Conservation (phyloP, 2,888 invertebrate genomes). For the Tribolium freemani region DNA sequence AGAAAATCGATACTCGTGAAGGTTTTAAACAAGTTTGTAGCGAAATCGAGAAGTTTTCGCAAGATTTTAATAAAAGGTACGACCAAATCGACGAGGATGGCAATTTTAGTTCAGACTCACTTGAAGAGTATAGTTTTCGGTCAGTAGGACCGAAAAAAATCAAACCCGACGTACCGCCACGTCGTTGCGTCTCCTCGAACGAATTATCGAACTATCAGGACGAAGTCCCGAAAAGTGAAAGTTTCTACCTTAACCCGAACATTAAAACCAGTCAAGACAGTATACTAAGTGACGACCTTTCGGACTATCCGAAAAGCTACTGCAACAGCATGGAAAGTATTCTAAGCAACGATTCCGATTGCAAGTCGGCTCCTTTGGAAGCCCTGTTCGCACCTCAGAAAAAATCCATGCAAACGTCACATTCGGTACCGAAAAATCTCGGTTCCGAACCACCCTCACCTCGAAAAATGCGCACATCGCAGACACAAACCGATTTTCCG, state of each 20-base stretch:
- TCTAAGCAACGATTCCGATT: constrained; percentile 83
- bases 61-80: constrained; percentile 62
- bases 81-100: constrained; percentile 72
- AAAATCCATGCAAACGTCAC: constrained; percentile 54
- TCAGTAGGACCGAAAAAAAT: constrained; percentile 48
- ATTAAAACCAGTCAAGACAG: constrained; percentile 81
- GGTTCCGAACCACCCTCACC: constrained; percentile 40
- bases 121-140: constrained; percentile 78
- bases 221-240: constrained; percentile 75
- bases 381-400: constrained; percentile 75
- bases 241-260: constrained; percentile 83
- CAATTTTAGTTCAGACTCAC: constrained; percentile 84
- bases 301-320: constrained; percentile 70
- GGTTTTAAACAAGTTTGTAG: constrained; percentile 64
- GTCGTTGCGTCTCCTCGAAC: constrained; percentile 83
- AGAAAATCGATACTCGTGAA: constrained; percentile 66
- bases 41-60: constrained; percentile 66
- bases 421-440: constrained; percentile 56
- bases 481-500: constrained; percentile 66
- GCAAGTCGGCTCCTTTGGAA: constrained; percentile 84
- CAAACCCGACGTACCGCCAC: constrained; percentile 67
- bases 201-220: constrained; percentile 74
- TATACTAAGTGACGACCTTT: constrained; percentile 74
- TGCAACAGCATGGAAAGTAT: constrained; percentile 87
- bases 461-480: constrained; percentile 59